Conservation (phyloP, 2,888 invertebrate species). For the Panorpa germanica region DNA sequence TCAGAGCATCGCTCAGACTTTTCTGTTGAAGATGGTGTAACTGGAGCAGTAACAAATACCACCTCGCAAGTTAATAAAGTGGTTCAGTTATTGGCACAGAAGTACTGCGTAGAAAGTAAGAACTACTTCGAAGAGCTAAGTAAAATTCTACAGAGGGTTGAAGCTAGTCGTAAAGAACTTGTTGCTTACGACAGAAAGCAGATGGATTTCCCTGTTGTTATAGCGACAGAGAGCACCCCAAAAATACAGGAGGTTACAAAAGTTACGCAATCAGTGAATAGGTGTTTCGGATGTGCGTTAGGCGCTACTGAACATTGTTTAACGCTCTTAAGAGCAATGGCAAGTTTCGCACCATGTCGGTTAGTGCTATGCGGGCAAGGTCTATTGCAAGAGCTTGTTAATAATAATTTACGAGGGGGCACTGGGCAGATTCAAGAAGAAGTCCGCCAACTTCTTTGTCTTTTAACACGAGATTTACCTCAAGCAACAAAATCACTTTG, state of each 20-base stretch:
- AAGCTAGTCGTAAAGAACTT: slow-evolving; percentile 76
- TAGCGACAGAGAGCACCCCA: slow-evolving; percentile 16
- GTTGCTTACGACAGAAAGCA: slow-evolving; percentile 81
- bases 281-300: slow-evolving; percentile 75
- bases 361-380: slow-evolving; percentile 65
- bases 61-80: slow-evolving; percentile 72
- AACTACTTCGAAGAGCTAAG: slow-evolving; percentile 88
- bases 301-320: slow-evolving; percentile 89
- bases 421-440: slow-evolving; percentile 74
- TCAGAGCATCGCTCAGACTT: slow-evolving; percentile 70
- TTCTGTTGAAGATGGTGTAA: slow-evolving; percentile 20
- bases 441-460: slow-evolving; percentile 71
- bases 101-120: slow-evolving; percentile 89
- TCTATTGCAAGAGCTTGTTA: slow-evolving; percentile 73
- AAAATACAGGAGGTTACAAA: slow-evolving; percentile 12
- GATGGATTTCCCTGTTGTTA: slow-evolving; percentile 30
- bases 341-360: slow-evolving; percentile 57
- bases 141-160: slow-evolving; percentile 73
- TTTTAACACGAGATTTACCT: slow-evolving; percentile 73
- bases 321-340: slow-evolving; percentile 74
- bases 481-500: slow-evolving; percentile 71
- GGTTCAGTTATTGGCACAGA: slow-evolving; percentile 85
- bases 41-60: slow-evolving; percentile 27
- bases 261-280: slow-evolving; percentile 25
- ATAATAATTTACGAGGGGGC: slow-evolving; percentile 76